A percentile compares a stretch with the other conserved stretches of the same genome.
Evolutionary conservation across 2,888 invertebrate species (phyloP).

Genomic region (Drosophila lutescens): DNA sequence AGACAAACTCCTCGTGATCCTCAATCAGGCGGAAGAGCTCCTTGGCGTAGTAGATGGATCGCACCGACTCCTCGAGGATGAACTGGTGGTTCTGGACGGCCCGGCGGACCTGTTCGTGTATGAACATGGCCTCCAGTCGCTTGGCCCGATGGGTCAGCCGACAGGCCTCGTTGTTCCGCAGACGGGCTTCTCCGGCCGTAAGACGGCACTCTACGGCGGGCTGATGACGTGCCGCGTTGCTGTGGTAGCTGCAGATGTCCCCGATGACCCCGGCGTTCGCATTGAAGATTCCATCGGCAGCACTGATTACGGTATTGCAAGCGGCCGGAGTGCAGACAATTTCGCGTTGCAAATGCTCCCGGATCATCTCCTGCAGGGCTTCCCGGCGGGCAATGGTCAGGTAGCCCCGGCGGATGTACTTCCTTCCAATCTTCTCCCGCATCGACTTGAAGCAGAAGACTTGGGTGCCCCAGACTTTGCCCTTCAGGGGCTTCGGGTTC

Average conservation of each 20-base stretch:
- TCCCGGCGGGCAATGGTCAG: conserved; percentile 44
- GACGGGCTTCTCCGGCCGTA: conserved; percentile 12
- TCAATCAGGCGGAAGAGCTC: conserved; percentile 64
- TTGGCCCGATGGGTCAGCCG: conserved; percentile 66
- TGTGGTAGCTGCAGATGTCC: conserved; percentile 64
- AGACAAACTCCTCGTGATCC: conserved; percentile 55
- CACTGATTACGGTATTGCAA: conserved; percentile 29
- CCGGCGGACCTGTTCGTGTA: conserved; percentile 65
- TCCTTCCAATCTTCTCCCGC: conserved; percentile 54
- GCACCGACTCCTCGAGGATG: conserved; percentile 70
- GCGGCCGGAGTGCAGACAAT: conserved; percentile 28
- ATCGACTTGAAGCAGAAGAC: conserved; percentile 49
- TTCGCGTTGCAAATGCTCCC: conserved; percentile 50
- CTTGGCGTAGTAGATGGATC: conserved; percentile 74
- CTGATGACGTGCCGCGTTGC: conserved; percentile 52
- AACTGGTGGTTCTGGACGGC: conserved; percentile 55
- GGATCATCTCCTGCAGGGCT: conserved; percentile 46
- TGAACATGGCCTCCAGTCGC: conserved; percentile 64
- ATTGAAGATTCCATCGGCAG: conserved; percentile 52
- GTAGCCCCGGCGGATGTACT: conserved; percentile 57
- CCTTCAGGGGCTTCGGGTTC: conserved; percentile 11
- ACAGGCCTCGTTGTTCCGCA: conserved; percentile 58
- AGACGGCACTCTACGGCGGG: conserved; percentile 44
- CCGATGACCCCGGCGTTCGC: conserved; percentile 50
- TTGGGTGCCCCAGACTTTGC: conserved; percentile 48